phyloP scores from a whole-genome alignment of 2,888 invertebrate species.

The Globia sparganii region DNA sequence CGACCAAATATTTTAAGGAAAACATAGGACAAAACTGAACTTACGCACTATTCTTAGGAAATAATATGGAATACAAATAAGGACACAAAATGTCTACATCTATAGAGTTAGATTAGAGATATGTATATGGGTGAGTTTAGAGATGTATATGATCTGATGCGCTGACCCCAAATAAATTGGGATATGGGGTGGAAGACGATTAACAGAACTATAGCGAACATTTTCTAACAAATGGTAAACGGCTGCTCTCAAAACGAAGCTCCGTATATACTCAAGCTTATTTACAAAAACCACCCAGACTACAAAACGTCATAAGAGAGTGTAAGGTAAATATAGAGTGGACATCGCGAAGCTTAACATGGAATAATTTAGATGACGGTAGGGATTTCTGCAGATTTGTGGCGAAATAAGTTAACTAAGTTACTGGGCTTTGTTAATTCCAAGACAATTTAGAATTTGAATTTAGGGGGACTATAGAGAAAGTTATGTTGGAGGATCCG shows the following conservation, averaged over 20 bases:
- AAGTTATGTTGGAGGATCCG: conserved; percentile 12
- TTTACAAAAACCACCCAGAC: conserved; percentile 84
- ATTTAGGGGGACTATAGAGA: conserved; percentile 18
- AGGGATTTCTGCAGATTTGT: conserved; percentile 48
- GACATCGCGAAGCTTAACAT: conserved; percentile 54
- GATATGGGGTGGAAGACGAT: background rate
- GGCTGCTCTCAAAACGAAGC: conserved; percentile 30
- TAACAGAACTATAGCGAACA: background rate
- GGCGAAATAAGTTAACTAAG: conserved; percentile 43
- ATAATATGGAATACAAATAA: background rate
- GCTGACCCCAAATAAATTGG: background rate
- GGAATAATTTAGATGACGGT: conserved; percentile 56
- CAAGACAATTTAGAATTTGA: conserved; percentile 6
- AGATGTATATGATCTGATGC: background rate
- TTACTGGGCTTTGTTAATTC: conserved; percentile 45
- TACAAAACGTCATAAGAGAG: conserved; percentile 82
- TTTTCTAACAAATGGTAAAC: conserved; percentile 5
- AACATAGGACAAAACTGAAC: background rate
- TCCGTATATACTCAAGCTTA: conserved; percentile 69
- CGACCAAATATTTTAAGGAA: background rate
- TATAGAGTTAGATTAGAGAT: background rate
- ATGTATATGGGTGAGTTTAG: too few species aligned
- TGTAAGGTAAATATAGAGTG: conserved; percentile 79
- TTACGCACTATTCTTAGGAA: background rate
- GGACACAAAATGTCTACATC: background rate